Evolutionary conservation across 2,113 vertebrate species (phyloP).

Genomic region (Lophochroa leadbeateri): DNA sequence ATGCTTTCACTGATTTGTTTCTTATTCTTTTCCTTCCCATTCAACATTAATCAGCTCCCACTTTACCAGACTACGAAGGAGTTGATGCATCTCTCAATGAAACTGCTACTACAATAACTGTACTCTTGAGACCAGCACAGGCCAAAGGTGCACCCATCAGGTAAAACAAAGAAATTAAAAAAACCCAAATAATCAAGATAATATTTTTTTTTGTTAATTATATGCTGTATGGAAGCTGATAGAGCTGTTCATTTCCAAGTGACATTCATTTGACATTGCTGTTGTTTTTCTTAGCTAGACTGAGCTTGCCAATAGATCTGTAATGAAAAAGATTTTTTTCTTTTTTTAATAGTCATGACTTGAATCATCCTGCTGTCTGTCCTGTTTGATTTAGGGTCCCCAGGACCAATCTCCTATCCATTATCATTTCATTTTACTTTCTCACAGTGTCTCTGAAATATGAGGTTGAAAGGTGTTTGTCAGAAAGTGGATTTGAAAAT

Average conservation of each 20-base stretch:
- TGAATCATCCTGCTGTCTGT: constrained; percentile 16
- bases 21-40: neutral
- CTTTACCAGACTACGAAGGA: constrained; percentile 94
- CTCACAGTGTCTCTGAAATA: constrained; percentile 30
- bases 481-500: constrained; percentile 66
- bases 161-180: constrained; percentile 65
- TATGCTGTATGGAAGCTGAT: neutral
- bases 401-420: neutral
- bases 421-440: constrained; percentile 53
- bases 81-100: constrained; percentile 94
- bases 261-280: neutral
- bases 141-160: constrained; percentile 98
- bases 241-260: neutral
- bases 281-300: neutral
- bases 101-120: constrained; percentile 96
- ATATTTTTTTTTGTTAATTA: neutral
- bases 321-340: neutral
- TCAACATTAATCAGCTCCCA: constrained; percentile 82
- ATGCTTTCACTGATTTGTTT: neutral
- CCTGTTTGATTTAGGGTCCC: constrained; percentile 6
- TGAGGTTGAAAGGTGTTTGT: constrained; percentile 61
- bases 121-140: constrained; percentile 94
- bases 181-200: neutral
- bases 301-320: neutral
- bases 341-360: neutral